Evolutionary conservation across 2,888 invertebrate species (phyloP).

Genomic region (Calameuta filiformis): DNA sequence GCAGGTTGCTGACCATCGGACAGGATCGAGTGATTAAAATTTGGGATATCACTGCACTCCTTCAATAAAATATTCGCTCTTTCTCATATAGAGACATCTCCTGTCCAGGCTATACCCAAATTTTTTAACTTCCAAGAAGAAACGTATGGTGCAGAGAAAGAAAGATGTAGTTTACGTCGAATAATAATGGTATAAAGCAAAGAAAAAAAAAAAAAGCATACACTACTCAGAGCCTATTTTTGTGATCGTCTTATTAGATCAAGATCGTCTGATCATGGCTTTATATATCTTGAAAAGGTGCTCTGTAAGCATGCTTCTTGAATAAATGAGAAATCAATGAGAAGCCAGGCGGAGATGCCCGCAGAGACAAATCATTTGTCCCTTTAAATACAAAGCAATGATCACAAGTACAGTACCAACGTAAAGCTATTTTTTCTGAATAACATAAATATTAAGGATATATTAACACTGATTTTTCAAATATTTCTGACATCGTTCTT

Average conservation of each 20-base stretch:
- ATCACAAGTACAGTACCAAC: neutral
- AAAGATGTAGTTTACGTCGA: constrained; percentile 6
- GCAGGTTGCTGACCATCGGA: constrained; percentile 91
- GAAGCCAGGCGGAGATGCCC: neutral
- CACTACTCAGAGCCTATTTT: constrained; percentile 41
- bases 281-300: neutral
- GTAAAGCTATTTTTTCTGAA: neutral
- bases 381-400: neutral
- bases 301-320: neutral
- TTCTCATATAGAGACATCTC: constrained; percentile 7
- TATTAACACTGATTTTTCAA: neutral
- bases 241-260: constrained; percentile 34
- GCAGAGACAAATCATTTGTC: neutral
- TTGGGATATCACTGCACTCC: constrained; percentile 84
- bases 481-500: neutral
- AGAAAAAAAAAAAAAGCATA: constrained; percentile 11
- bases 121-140: neutral
- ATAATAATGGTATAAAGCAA: neutral
- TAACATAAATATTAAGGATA: neutral
- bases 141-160: constrained; percentile 1
- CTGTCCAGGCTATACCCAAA: neutral
- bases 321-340: neutral
- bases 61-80: constrained; percentile 52
- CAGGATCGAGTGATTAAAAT: constrained; percentile 95
- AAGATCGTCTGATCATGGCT: constrained; percentile 15